phyloP scores from a whole-genome alignment of 2,797 vertebrate genomes.

The Pygocentrus nattereri region DNA sequence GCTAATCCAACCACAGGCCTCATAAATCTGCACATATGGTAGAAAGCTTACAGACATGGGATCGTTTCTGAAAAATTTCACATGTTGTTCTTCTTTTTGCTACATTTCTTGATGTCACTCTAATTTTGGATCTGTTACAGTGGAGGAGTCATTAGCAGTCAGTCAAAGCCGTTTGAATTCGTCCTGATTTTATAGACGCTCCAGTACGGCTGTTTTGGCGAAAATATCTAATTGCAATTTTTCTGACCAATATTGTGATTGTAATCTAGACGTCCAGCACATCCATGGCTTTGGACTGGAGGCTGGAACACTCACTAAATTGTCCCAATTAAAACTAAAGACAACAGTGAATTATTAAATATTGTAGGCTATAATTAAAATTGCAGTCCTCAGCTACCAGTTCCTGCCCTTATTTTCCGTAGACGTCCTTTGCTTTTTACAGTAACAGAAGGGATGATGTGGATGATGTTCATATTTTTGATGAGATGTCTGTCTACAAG shows the following conservation, averaged over 20 bases:
- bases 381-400: too few relatives aligned
- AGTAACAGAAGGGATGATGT: constrained; percentile 36
- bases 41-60: constrained; percentile 5
- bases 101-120: not conserved
- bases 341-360: too few relatives aligned
- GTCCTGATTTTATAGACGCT: not conserved
- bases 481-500: constrained; percentile 63
- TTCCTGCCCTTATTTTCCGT: constrained; percentile 22
- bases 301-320: too few relatives aligned
- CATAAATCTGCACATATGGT: constrained; percentile 31
- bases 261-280: too few relatives aligned
- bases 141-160: not conserved
- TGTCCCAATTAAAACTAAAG: too few relatives aligned
- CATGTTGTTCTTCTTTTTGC: not conserved
- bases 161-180: not conserved
- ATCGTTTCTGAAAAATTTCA: not conserved
- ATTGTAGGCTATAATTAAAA: too few relatives aligned
- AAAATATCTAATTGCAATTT: too few relatives aligned
- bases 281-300: too few relatives aligned
- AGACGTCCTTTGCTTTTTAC: constrained; percentile 12
- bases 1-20: not conserved
- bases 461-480: constrained; percentile 36
- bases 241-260: too few relatives aligned
- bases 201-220: too few relatives aligned
- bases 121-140: not conserved